Conservation (phyloP, 2,888 invertebrate genomes). For the Drosophila nr. fundita region DNA sequence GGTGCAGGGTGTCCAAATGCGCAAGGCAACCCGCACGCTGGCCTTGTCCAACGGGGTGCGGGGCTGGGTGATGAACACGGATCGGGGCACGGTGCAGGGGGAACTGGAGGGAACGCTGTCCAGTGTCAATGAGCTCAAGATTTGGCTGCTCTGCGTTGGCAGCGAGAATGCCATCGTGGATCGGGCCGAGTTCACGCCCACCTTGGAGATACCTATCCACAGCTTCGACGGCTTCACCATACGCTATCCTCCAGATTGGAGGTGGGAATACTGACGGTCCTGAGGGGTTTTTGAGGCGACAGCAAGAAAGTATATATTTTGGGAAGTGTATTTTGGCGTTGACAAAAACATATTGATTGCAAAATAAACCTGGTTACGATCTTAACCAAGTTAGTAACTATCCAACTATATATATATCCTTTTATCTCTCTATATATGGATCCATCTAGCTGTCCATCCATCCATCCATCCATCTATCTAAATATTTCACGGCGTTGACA, state of each 20-base stretch:
- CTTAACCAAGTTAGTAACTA: not conserved
- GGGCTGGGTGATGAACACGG: constrained; percentile 89
- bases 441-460: too few species aligned
- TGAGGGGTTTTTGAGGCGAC: not conserved
- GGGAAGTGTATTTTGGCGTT: constrained; percentile 11
- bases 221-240: constrained; percentile 86
- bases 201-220: constrained; percentile 86
- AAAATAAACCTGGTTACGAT: constrained; percentile 28
- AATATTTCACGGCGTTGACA: constrained; percentile 12
- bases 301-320: too few species aligned
- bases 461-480: too few species aligned
- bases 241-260: constrained; percentile 48
- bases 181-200: constrained; percentile 89
- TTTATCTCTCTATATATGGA: not conserved
- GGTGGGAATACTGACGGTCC: too few species aligned
- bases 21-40: constrained; percentile 87
- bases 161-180: constrained; percentile 91
- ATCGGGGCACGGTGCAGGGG: constrained; percentile 87
- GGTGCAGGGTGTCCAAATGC: constrained; percentile 72
- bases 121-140: constrained; percentile 86
- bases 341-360: constrained; percentile 42
- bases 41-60: constrained; percentile 86
- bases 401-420: not conserved
- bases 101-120: constrained; percentile 86
- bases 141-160: constrained; percentile 87